Percentiles rank a stretch among this genome's conserved stretches.
These are phyloP conservation scores for Triops longicaudatus DNA, from an alignment of 1,140 invertebrate genomes.

Conservation along the genomic window DNA sequence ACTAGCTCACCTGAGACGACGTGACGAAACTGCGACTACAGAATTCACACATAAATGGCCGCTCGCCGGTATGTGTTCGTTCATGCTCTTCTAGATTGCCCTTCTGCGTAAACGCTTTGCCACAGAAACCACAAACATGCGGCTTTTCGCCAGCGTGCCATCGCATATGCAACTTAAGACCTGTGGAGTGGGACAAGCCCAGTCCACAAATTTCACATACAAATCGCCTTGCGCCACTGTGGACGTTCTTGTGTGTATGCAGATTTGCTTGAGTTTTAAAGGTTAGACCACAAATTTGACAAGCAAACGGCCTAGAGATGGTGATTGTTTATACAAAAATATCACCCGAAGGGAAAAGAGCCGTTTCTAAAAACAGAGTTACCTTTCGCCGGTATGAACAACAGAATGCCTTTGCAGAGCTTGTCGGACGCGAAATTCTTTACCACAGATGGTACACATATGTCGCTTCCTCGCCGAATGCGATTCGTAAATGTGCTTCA, in stretches of 20 bases:
- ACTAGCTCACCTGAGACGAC: conserved; percentile 46
- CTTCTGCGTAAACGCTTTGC: conserved; percentile 53
- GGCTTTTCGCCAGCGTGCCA: conserved; percentile 56
- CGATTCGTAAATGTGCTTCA: neutral
- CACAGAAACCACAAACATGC: conserved; percentile 50
- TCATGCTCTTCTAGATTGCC: conserved; percentile 52
- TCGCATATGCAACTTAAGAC: conserved; percentile 56
- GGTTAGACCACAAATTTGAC: conserved; percentile 50
- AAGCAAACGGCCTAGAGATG: conserved; percentile 47
- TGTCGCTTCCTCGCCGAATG: neutral
- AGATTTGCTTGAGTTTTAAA: conserved; percentile 65
- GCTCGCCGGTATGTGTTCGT: conserved; percentile 53
- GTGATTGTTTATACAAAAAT: conserved; percentile 63
- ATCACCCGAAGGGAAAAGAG: no score
- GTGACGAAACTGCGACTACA: conserved; percentile 66
- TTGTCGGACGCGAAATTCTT: conserved; percentile 50
- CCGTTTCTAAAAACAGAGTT: no score
- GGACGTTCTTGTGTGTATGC: conserved; percentile 56
- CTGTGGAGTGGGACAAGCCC: conserved; percentile 62
- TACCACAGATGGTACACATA: neutral
- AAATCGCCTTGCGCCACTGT: conserved; percentile 61
- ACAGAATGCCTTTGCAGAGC: conserved; percentile 60
- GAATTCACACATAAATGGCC: conserved; percentile 53
- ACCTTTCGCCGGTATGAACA: conserved; percentile 55
- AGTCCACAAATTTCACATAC: conserved; percentile 66